Percentiles rank a stretch among this genome's conserved stretches.
phyloP scores from a whole-genome alignment of 2,797 vertebrate genomes.

The Chloroceryle inda region DNA sequence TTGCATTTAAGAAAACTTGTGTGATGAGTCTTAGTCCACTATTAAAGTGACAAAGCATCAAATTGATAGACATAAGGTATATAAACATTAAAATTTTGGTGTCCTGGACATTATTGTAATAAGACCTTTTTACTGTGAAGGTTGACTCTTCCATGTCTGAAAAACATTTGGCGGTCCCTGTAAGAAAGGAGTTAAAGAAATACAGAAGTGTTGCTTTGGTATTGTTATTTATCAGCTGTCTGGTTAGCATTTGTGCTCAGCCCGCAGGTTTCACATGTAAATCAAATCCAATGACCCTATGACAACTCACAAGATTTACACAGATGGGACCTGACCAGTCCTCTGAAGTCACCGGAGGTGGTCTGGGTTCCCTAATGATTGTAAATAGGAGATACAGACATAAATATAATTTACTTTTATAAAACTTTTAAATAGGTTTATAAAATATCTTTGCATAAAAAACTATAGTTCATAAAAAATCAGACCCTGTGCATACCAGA shows the following conservation, averaged over 20 bases:
- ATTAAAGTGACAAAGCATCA: neutral
- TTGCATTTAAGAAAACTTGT: neutral
- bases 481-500: neutral
- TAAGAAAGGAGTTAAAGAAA: constrained; percentile 51
- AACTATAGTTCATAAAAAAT: constrained; percentile 22
- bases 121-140: neutral
- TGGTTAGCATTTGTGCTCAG: constrained; percentile 72
- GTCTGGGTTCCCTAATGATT: constrained; percentile 50
- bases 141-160: constrained; percentile 15
- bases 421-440: constrained; percentile 69
- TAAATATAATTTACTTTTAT: constrained; percentile 61
- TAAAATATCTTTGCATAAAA: constrained; percentile 61
- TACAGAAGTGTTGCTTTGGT: neutral
- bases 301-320: constrained; percentile 64
- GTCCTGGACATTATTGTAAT: neutral
- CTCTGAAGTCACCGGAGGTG: constrained; percentile 51
- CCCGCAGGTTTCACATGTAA: constrained; percentile 69
- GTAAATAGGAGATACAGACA: constrained; percentile 47
- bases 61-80: neutral
- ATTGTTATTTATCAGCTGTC: constrained; percentile 69
- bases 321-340: constrained; percentile 55
- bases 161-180: constrained; percentile 41
- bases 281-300: constrained; percentile 62
- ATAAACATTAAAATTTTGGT: neutral
- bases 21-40: neutral